These are phyloP conservation scores for Clistopyga incitator DNA, from an alignment of 2,888 invertebrate species.

Conservation along the genomic window DNA sequence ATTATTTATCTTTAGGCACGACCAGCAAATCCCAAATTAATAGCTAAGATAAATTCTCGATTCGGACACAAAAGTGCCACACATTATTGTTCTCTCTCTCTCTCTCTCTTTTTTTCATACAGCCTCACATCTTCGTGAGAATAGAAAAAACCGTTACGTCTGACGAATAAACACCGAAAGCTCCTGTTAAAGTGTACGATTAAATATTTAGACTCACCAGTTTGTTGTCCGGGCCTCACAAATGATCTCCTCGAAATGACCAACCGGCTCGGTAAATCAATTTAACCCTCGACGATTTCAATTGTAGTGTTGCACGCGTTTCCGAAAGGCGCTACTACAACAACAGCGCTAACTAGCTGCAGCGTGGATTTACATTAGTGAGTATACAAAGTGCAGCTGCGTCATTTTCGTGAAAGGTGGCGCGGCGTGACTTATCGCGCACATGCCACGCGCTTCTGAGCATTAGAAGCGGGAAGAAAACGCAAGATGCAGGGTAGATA, in stretches of 20 bases:
- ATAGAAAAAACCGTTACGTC: background rate
- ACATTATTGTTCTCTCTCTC: no score
- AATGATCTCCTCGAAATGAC: background rate
- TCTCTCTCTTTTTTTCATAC: no score
- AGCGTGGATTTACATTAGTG: background rate
- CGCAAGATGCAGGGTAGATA: constrained; percentile 46
- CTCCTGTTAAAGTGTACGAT: background rate
- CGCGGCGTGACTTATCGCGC: constrained; percentile 51
- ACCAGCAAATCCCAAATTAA: no score
- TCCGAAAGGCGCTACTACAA: background rate
- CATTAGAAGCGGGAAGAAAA: constrained; percentile 42
- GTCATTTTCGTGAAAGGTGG: constrained; percentile 59
- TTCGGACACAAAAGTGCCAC: no score
- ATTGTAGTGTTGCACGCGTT: background rate
- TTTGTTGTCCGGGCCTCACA: background rate
- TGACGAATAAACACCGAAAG: background rate
- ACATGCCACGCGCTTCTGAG: constrained; percentile 13
- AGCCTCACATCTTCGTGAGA: no score
- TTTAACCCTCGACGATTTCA: constrained; percentile 36
- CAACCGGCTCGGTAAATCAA: constrained; percentile 30
- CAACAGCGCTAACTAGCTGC: background rate
- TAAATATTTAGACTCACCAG: background rate
- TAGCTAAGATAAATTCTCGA: no score
- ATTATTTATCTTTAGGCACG: no score
- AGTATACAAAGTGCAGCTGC: constrained; percentile 53